phyloP scores from a whole-genome alignment of 2,797 vertebrate species.

The Anolis apletophallus region DNA sequence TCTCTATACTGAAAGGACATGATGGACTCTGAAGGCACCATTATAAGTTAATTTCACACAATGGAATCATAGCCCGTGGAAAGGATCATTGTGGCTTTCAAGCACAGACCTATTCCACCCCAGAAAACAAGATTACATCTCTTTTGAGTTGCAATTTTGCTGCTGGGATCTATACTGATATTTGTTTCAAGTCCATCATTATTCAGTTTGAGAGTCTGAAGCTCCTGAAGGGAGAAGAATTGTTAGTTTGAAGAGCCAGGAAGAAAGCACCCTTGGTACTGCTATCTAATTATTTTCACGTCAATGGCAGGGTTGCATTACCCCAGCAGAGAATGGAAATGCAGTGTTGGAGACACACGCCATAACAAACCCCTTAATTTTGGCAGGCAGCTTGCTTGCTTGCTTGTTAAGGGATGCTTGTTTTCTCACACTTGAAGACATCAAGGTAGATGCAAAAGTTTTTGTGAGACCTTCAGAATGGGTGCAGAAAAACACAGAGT shows the following conservation, averaged over 20 bases:
- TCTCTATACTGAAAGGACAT: conserved; percentile 26
- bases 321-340: conserved; percentile 57
- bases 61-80: background rate
- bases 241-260: conserved; percentile 60
- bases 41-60: conserved; percentile 16
- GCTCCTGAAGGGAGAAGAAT: conserved; percentile 65
- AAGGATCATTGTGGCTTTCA: conserved; percentile 40
- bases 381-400: conserved; percentile 39
- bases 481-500: conserved; percentile 1
- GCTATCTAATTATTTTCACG: conserved; percentile 66
- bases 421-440: conserved; percentile 47
- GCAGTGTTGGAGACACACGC: conserved; percentile 28
- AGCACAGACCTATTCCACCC: conserved; percentile 35
- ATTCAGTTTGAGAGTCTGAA: conserved; percentile 68
- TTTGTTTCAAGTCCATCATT: conserved; percentile 70
- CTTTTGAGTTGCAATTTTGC: conserved; percentile 51
- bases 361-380: conserved; percentile 57
- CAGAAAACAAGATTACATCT: conserved; percentile 52
- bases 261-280: conserved; percentile 50
- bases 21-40: conserved; percentile 9
- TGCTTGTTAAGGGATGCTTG: conserved; percentile 49
- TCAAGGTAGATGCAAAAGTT: conserved; percentile 42
- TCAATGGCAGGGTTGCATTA: conserved; percentile 43
- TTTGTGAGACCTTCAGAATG: conserved; percentile 55
- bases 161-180: conserved; percentile 35